Base-by-base conservation (phyloP, 1,140 invertebrate genomes). In the Tetranychus urticae region DNA sequence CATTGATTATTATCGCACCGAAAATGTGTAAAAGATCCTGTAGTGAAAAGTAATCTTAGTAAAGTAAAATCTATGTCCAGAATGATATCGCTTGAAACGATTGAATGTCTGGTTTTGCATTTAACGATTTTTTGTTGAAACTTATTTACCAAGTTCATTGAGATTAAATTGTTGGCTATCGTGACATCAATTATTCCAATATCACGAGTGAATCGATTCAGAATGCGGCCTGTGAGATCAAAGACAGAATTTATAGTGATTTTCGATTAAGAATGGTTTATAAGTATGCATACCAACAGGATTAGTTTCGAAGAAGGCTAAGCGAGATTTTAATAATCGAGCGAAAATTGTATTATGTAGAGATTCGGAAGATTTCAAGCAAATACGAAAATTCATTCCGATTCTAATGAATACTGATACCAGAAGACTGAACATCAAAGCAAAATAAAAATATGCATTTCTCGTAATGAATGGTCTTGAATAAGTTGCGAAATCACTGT, bases 261-360 rank as follows among this genome's bases (percentile, higher is more conserved):
- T 23, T 23, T 23, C 8, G 10, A 47, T 12, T 12, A 12, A 3
- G 3, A 10, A 33, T 3, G 14, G 4, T 31, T 3, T 23, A 33
- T 55, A 3, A 3, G 46, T 47, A 2, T 14, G 23, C 54, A 14
- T 39, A 57, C 77, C 77, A 55, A 80, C 79, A 2, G 85, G 82
- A 70, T 92, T 91, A 7, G 80, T 81, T 65, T 88, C 87, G 71
- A 92, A 93, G 72, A 92, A 92, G 10, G 78, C 76, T 78, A 91
- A 88, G 1, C 82, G 84, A 0, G 85, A 82, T 8, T 81, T 76
- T 35, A 88, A 79, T 1, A 94, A 79, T 54, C 80, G 81, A 7
- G 73, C 71, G 68, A 92, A 91, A 81, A 93, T 88, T 8, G 70
- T 74, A 68, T 91, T 84, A 67, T 93, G 88, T 2, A 88, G 73